Evolutionary conservation across 1,140 invertebrate species (phyloP).

Genomic region (Elysia chlorotica): DNA sequence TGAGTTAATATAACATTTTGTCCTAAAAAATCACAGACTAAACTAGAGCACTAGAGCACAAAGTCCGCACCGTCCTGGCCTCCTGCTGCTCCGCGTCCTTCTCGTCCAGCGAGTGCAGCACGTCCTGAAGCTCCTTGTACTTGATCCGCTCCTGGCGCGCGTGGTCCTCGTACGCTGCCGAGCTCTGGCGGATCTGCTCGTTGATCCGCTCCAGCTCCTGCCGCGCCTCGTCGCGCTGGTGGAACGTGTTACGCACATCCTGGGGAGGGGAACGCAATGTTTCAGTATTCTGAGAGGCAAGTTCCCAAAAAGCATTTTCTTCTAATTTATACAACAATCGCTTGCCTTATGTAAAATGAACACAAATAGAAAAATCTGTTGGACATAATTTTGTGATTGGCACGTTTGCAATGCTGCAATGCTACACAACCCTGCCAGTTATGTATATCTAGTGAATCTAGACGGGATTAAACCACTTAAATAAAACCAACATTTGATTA

Average conservation of each 20-base stretch:
- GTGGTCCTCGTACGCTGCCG: constrained; percentile 41
- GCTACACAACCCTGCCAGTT: too few relatives aligned
- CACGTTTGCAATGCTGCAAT: too few relatives aligned
- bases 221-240: constrained; percentile 41
- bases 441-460: too few relatives aligned
- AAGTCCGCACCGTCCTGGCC: constrained; percentile 37
- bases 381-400: background rate
- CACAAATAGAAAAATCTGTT: background rate
- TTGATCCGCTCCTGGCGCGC: constrained; percentile 43
- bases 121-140: constrained; percentile 43
- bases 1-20: too few relatives aligned
- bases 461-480: too few relatives aligned
- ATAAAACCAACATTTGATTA: too few relatives aligned
- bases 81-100: constrained; percentile 46
- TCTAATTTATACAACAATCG: too few relatives aligned
- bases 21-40: background rate
- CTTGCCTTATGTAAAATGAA: too few relatives aligned
- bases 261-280: constrained; percentile 18
- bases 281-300: too few relatives aligned
- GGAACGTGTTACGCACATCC: constrained; percentile 35
- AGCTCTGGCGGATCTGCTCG: constrained; percentile 42
- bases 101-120: constrained; percentile 40
- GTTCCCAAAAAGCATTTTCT: too few relatives aligned
- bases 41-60: background rate
- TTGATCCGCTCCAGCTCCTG: constrained; percentile 44